A percentile compares a stretch with the other conserved stretches of the same genome.
These are phyloP conservation scores for Crotalus helleri DNA, from an alignment of 2,113 vertebrate species.

Conservation along the genomic window DNA sequence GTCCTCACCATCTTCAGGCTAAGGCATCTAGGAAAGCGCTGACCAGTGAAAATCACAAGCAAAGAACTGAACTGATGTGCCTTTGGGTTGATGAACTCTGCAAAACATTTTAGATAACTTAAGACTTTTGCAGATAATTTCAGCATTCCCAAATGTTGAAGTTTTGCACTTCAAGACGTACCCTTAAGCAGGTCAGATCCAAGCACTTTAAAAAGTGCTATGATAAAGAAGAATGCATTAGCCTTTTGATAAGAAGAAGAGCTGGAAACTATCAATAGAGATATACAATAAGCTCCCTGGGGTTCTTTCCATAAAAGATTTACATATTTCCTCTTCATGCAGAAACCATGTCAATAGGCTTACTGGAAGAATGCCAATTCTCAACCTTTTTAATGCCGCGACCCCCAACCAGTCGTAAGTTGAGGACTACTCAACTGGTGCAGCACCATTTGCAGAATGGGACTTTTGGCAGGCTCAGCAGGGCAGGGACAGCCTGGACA, in stretches of 20 bases:
- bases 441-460: too few species aligned
- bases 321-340: background rate
- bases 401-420: too few species aligned
- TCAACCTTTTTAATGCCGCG: too few species aligned
- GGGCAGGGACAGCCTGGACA: too few species aligned
- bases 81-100: background rate
- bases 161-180: conserved; percentile 1
- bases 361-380: background rate
- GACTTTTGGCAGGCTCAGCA: too few species aligned
- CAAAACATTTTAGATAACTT: background rate
- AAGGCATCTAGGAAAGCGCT: background rate
- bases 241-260: conserved; percentile 12
- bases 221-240: background rate
- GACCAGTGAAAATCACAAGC: background rate
- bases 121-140: background rate
- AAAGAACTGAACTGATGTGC: background rate
- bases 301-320: background rate
- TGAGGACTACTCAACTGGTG: too few species aligned
- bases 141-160: background rate
- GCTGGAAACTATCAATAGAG: background rate
- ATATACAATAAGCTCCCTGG: background rate
- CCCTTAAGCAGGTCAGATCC: background rate
- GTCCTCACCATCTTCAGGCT: background rate
- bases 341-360: background rate
- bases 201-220: background rate